Percentiles rank a stretch among this genome's conserved stretches.
Conservation (phyloP, 2,888 invertebrate species). For the Drosophila koepferae region DNA sequence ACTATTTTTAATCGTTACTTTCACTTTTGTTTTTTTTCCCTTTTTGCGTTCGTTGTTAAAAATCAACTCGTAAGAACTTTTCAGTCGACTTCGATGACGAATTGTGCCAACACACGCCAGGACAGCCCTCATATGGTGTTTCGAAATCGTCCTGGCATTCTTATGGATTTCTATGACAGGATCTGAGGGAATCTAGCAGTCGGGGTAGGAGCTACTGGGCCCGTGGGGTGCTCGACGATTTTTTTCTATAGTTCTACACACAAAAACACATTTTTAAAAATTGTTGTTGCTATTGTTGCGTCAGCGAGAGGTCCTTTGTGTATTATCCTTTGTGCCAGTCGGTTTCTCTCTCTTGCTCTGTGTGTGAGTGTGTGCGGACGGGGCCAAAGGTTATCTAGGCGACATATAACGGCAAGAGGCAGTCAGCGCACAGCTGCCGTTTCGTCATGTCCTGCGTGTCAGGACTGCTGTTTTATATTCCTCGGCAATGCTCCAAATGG, state of each 20-base stretch:
- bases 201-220: constrained; percentile 20
- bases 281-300: constrained; percentile 75
- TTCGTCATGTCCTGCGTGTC: constrained; percentile 36
- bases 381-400: constrained; percentile 82
- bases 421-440: constrained; percentile 71
- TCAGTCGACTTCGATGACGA: constrained; percentile 56
- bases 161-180: constrained; percentile 40
- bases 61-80: constrained; percentile 46
- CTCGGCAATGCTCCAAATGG: neutral
- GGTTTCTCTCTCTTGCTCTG: constrained; percentile 35
- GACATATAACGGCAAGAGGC: constrained; percentile 62
- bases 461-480: constrained; percentile 43
- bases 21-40: constrained; percentile 29
- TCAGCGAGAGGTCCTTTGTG: constrained; percentile 75
- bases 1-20: constrained; percentile 25
- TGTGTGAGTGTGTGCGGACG: constrained; percentile 53
- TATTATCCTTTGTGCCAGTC: constrained; percentile 72
- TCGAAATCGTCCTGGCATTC: constrained; percentile 38
- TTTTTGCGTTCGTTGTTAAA: neutral
- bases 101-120: constrained; percentile 61
- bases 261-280: constrained; percentile 76
- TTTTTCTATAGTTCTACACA: constrained; percentile 75
- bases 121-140: constrained; percentile 43
- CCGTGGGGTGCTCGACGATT: constrained; percentile 46
- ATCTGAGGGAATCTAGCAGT: constrained; percentile 13